Evolutionary conservation across 2,888 invertebrate genomes (phyloP).

Genomic region (Chesias legatella): DNA sequence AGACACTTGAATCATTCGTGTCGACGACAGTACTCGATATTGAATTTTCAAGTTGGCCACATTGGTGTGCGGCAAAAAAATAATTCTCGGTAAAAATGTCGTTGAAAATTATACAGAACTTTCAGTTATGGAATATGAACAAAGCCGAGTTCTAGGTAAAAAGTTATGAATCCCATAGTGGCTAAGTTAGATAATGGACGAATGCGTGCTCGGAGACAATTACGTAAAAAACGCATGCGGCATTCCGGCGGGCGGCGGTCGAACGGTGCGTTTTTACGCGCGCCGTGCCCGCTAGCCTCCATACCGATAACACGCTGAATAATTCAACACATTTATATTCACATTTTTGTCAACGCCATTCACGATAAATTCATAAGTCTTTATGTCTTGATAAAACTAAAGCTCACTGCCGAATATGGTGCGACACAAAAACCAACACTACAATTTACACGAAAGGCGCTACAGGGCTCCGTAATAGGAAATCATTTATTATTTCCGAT

Average conservation of each 20-base stretch:
- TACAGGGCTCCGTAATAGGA: slow-evolving; percentile 46
- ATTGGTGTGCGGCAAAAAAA: slow-evolving; percentile 12
- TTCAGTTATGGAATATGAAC: slow-evolving; percentile 32
- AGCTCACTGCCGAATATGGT: slow-evolving; percentile 70
- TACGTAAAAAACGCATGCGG: slow-evolving; percentile 73
- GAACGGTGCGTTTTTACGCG: slow-evolving; percentile 57
- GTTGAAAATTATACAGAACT: slow-evolving; percentile 26
- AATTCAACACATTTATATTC: slow-evolving; percentile 78
- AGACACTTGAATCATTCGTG: not conserved
- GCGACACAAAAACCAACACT: slow-evolving; percentile 52
- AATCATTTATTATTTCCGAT: slow-evolving; percentile 26
- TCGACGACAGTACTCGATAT: slow-evolving; percentile 15
- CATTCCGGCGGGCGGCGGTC: slow-evolving; percentile 65
- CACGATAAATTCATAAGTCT: slow-evolving; percentile 75
- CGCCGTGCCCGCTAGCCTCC: slow-evolving; percentile 56
- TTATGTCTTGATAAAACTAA: slow-evolving; percentile 80
- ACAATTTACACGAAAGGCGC: slow-evolving; percentile 49
- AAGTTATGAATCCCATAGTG: slow-evolving; percentile 33
- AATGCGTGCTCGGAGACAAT: slow-evolving; percentile 75
- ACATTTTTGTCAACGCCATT: slow-evolving; percentile 80
- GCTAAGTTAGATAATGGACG: slow-evolving; percentile 70
- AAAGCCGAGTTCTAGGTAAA: slow-evolving; percentile 30
- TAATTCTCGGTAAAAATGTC: slow-evolving; percentile 11
- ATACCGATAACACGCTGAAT: slow-evolving; percentile 79
- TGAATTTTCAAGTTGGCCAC: slow-evolving; percentile 17